These are phyloP conservation scores for Lathronympha strigana DNA, from an alignment of 2,888 invertebrate genomes.

Conservation along the genomic window DNA sequence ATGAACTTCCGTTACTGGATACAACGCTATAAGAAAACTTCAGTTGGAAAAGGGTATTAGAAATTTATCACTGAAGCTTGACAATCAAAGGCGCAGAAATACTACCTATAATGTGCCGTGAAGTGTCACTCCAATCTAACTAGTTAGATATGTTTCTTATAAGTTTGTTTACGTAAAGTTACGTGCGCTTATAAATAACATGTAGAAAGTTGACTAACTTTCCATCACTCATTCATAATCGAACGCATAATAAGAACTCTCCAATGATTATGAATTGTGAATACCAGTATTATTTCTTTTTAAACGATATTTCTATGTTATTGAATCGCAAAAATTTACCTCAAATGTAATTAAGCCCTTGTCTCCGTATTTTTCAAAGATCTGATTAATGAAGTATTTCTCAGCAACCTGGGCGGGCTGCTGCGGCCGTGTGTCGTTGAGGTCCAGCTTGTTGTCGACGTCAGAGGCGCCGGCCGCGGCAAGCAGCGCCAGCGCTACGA, in stretches of 20 bases:
- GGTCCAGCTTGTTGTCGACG: slow-evolving; percentile 37
- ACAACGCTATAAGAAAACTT: slow-evolving; percentile 48
- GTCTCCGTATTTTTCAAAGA: slow-evolving; percentile 84
- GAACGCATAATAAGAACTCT: slow-evolving; percentile 20
- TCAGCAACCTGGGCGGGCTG: slow-evolving; percentile 63
- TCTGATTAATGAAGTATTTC: slow-evolving; percentile 79
- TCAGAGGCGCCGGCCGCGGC: slow-evolving; percentile 49
- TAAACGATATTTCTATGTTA: slow-evolving; percentile 17
- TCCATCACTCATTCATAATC: slow-evolving; percentile 37
- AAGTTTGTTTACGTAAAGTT: slow-evolving; percentile 31
- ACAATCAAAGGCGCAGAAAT: slow-evolving; percentile 1
- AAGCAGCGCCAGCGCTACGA: slow-evolving; percentile 65
- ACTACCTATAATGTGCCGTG: neutral
- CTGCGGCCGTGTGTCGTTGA: slow-evolving; percentile 58
- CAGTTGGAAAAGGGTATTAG: slow-evolving; percentile 4
- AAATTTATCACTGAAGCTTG: slow-evolving; percentile 22
- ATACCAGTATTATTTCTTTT: slow-evolving; percentile 8
- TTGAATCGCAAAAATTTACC: slow-evolving; percentile 59
- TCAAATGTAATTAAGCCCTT: slow-evolving; percentile 83
- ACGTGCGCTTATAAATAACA: slow-evolving; percentile 27
- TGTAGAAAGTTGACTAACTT: slow-evolving; percentile 45
- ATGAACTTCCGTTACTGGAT: slow-evolving; percentile 77
- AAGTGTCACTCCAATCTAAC: slow-evolving; percentile 2
- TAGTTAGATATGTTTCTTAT: slow-evolving; percentile 1
- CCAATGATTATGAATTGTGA: slow-evolving; percentile 21